Percentiles rank a stretch among this genome's conserved stretches.
Conservation (phyloP, 2,888 invertebrate species). For the Arctia plantaginis region DNA sequence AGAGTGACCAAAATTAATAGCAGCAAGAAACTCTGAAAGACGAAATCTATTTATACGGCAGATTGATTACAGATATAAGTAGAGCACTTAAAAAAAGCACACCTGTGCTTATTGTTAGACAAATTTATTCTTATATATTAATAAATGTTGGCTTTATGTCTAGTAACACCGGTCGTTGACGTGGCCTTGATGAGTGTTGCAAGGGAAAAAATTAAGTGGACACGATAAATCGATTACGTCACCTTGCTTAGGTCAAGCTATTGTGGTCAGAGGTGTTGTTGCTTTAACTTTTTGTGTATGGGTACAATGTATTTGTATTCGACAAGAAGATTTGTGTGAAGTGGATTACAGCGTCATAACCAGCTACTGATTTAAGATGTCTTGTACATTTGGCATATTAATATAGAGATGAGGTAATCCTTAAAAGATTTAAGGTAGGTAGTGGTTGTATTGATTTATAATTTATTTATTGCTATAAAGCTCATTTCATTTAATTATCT, state of each 20-base stretch:
- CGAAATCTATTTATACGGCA: slow-evolving; percentile 39
- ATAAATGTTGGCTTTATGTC: slow-evolving; percentile 59
- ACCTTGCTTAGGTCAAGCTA: slow-evolving; percentile 45
- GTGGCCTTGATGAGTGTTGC: slow-evolving; percentile 68
- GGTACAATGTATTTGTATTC: slow-evolving; percentile 23
- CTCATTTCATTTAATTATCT: background rate
- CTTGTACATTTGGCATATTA: background rate
- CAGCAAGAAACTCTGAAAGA: slow-evolving; percentile 23
- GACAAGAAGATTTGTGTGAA: slow-evolving; percentile 22
- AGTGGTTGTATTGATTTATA: background rate
- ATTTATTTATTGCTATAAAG: background rate
- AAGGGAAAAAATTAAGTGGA: slow-evolving; percentile 64
- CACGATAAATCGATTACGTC: slow-evolving; percentile 69
- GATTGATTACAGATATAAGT: slow-evolving; percentile 57
- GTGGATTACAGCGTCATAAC: slow-evolving; percentile 5
- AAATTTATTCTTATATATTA: slow-evolving; percentile 57
- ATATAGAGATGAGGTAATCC: background rate
- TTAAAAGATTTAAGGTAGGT: background rate
- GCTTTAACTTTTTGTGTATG: slow-evolving; percentile 36
- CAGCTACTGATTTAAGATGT: background rate
- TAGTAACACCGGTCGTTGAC: slow-evolving; percentile 72
- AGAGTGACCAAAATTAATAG: slow-evolving; percentile 41
- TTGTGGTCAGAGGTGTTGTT: slow-evolving; percentile 16
- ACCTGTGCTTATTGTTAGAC: slow-evolving; percentile 54
- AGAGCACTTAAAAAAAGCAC: slow-evolving; percentile 54